These are phyloP conservation scores for Carpatolechia fugitivella DNA, from an alignment of 2,888 invertebrate genomes.

Conservation along the genomic window DNA sequence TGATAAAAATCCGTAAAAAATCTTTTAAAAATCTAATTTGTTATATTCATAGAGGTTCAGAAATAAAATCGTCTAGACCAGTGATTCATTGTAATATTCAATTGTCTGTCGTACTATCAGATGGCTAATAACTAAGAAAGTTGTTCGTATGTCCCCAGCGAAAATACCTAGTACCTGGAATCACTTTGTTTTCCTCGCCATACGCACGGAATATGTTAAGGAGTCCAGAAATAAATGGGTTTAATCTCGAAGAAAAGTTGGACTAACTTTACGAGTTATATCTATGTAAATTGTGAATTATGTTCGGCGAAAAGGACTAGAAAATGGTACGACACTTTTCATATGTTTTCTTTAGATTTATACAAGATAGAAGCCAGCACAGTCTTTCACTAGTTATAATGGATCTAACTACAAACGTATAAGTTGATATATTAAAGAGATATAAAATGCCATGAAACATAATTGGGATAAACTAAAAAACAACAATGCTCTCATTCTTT, in stretches of 20 bases:
- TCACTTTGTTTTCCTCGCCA: conserved; percentile 42
- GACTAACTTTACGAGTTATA: conserved; percentile 4
- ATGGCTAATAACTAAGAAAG: conserved; percentile 45
- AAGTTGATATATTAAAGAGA: no score
- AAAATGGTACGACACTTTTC: not conserved
- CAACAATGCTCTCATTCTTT: no score
- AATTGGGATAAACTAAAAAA: no score
- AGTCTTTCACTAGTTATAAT: no score
- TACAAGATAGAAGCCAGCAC: no score
- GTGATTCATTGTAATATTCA: conserved; percentile 46
- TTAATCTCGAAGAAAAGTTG: conserved; percentile 24
- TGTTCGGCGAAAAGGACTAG: not conserved
- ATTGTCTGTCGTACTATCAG: conserved; percentile 44
- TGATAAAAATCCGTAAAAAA: no score
- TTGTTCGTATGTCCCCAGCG: conserved; percentile 39
- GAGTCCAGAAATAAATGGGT: conserved; percentile 23
- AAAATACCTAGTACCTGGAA: conserved; percentile 37
- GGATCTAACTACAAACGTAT: no score
- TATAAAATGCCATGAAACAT: no score
- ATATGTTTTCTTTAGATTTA: no score
- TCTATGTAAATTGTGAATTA: conserved; percentile 9
- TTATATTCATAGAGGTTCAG: not conserved
- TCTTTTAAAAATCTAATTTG: no score
- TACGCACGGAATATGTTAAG: conserved; percentile 25
- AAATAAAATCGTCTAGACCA: conserved; percentile 18